Evolutionary conservation across 2,797 vertebrate species (phyloP), one percentile per base, ranked within the genome.

Genomic region (Chromobotia macracanthus): DNA sequence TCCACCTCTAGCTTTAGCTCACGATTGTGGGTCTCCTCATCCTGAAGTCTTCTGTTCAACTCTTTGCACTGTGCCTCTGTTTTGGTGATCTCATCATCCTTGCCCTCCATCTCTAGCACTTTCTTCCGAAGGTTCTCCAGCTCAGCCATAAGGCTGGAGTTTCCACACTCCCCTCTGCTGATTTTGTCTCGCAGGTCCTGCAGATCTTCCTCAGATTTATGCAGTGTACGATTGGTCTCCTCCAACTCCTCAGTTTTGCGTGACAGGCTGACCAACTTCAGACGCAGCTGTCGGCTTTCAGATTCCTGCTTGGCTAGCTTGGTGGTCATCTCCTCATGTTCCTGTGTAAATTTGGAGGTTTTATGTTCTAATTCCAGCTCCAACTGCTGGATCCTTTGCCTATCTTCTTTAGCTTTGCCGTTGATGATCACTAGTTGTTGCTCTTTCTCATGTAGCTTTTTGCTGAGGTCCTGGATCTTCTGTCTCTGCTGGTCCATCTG

Each of bases 51-150:
- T 80, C 93, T 96, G 86, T 88, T 95, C 79, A 99, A 87, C 80
- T 98, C 97, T 84, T 91, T 91, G 90, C 96, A 97, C 78, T 96
- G 97, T 46, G 88, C 90, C 88, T 99, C 97, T 0, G 95, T 95
- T 87, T 97, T 97, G 0, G 90, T 96, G 83, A 99, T 97, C 89
- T 99, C 97, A 84, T 97, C 97, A 8, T 99, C 97, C 76, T 99
- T 98, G 1, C 96, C 96, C 84, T 99, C 96, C 96, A 99, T 99
- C 88, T 99, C 97, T 74, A 98, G 90, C 19, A 98, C 95, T 0
- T 93, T 95, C 84, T 98, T 99, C 23, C 95, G 91, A 25, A 99
- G 93, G 66, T 92, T 97, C 90, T 99, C 96, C 80, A 99, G 92
- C 89, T 99, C 97, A 0, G 96, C 91, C 94, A 96, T 94, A 35